Percentiles rank a stretch among this genome's conserved stretches.
Evolutionary conservation across 2,888 invertebrate genomes (phyloP).

Genomic region (Chaitophorus viminalis): DNA sequence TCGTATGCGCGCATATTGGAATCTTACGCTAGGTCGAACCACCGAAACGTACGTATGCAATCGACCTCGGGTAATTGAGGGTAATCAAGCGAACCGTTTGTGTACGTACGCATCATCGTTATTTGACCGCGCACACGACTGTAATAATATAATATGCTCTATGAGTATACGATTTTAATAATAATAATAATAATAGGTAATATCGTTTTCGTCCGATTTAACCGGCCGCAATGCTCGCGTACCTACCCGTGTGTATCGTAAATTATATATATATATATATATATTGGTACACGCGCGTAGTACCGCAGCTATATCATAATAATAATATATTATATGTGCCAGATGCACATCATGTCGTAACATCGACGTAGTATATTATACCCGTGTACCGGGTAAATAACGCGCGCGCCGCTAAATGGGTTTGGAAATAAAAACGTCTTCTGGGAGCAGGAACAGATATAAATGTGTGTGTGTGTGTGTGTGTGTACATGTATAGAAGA

Average conservation of each 20-base stretch:
- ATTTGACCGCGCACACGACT: not conserved
- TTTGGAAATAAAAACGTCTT: not conserved
- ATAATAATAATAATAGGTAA: not conserved
- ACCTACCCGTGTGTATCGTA: too few species aligned
- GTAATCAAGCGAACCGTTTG: conserved; percentile 7
- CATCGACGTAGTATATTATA: too few species aligned
- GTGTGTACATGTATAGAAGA: not conserved
- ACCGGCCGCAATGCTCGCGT: not conserved
- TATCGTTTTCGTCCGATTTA: not conserved
- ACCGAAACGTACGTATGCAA: not conserved
- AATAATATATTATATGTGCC: too few species aligned
- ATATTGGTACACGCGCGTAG: too few species aligned
- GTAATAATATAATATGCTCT: too few species aligned
- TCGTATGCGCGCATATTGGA: not conserved
- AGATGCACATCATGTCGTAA: too few species aligned
- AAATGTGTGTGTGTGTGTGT: not conserved
- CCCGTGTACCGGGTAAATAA: too few species aligned
- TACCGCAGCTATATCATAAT: too few species aligned
- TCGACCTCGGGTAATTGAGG: not conserved
- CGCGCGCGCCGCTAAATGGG: too few species aligned
- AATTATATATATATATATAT: too few species aligned
- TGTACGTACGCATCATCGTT: too few species aligned
- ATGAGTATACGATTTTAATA: too few species aligned
- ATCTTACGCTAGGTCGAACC: not conserved
- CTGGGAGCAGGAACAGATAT: not conserved